Conservation (phyloP, 2,113 vertebrate species). For the Casuarius casuarius region DNA sequence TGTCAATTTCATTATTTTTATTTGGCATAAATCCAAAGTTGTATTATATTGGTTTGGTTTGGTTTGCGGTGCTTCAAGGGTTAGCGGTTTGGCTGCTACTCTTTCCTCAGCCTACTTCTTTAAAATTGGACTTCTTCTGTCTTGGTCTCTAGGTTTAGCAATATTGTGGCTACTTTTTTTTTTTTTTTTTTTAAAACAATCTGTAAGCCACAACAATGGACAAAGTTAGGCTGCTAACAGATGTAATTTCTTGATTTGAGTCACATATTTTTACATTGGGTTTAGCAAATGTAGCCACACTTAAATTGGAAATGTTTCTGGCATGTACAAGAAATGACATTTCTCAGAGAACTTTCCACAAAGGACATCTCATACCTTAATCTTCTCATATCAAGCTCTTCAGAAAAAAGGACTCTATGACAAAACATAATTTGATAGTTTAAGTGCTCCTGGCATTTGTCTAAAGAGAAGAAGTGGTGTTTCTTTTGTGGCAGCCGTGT, state of each 20-base stretch:
- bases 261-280: not conserved
- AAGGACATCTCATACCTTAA: not conserved
- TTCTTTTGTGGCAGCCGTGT: not conserved
- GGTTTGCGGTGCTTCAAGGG: not conserved
- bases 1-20: not conserved
- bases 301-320: not conserved
- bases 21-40: not conserved
- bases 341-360: not conserved
- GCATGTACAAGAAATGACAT: not conserved
- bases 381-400: conserved; percentile 17
- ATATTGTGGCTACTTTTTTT: not conserved
- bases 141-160: not conserved
- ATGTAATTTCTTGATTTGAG: not conserved
- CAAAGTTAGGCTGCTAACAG: not conserved
- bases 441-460: not conserved
- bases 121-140: not conserved
- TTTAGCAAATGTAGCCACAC: not conserved
- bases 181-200: not conserved
- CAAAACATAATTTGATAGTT: conserved; percentile 1
- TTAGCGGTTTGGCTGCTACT: not conserved
- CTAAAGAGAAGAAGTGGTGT: not conserved
- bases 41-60: not conserved
- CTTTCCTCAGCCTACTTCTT: not conserved
- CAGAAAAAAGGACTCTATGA: not conserved
- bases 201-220: not conserved